phyloP scores from a whole-genome alignment of 2,888 invertebrate genomes.

The Hirtodrosophila confusa region DNA sequence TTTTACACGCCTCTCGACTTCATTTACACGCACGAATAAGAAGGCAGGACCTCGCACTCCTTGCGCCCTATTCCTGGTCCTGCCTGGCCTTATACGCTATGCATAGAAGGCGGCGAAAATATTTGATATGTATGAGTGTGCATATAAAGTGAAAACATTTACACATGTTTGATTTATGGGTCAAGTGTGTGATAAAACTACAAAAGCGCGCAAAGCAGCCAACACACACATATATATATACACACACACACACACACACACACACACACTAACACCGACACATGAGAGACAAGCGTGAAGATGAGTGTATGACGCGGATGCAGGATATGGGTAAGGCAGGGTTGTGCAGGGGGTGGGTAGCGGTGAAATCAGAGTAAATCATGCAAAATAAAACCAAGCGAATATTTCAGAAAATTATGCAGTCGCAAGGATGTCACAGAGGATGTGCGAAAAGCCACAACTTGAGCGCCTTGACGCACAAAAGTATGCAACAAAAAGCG shows the following conservation, averaged over 20 bases:
- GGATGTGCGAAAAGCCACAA: constrained; percentile 68
- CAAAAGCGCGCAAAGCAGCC: constrained; percentile 59
- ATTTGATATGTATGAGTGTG: constrained; percentile 75
- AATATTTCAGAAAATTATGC: constrained; percentile 69
- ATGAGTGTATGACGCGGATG: constrained; percentile 19
- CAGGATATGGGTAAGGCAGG: neutral
- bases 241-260: neutral
- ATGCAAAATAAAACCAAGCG: constrained; percentile 69
- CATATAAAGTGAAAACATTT: constrained; percentile 79
- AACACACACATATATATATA: neutral
- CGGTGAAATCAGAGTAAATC: constrained; percentile 69
- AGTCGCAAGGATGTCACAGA: constrained; percentile 51
- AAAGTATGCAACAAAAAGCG: constrained; percentile 64
- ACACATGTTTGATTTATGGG: constrained; percentile 78
- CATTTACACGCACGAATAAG: constrained; percentile 71
- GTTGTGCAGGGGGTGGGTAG: neutral
- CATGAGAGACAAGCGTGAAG: constrained; percentile 31
- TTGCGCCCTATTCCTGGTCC: constrained; percentile 23
- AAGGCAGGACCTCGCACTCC: constrained; percentile 24
- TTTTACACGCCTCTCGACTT: constrained; percentile 67
- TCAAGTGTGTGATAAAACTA: constrained; percentile 79
- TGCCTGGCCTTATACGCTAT: constrained; percentile 34
- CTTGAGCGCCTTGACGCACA: constrained; percentile 39
- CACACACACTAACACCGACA: constrained; percentile 9
- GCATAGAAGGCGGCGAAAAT: constrained; percentile 65